Evolutionary conservation across 2,113 vertebrate genomes (phyloP).

Genomic region (Mus musculus): GRCm39 chr14:94942501-94943000

Average conservation of each 20-base stretch:
- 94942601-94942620: neutral
- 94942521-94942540: neutral
- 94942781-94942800: neutral
- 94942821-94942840: neutral
- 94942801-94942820: neutral
- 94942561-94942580: neutral
- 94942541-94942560: too few relatives aligned
- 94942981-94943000: neutral
- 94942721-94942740: neutral
- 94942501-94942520: neutral
- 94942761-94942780: neutral
- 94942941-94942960: neutral
- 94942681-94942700: neutral
- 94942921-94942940: neutral
- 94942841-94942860: neutral
- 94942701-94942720: too few relatives aligned
- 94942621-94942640: neutral
- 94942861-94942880: neutral
- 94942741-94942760: neutral
- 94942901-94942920: too few relatives aligned
- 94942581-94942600: neutral
- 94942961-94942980: neutral
- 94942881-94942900: neutral
- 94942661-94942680: neutral
- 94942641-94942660: neutral